Conservation (phyloP, 2,113 vertebrate genomes). For the Gadus chalcogrammus region DNA sequence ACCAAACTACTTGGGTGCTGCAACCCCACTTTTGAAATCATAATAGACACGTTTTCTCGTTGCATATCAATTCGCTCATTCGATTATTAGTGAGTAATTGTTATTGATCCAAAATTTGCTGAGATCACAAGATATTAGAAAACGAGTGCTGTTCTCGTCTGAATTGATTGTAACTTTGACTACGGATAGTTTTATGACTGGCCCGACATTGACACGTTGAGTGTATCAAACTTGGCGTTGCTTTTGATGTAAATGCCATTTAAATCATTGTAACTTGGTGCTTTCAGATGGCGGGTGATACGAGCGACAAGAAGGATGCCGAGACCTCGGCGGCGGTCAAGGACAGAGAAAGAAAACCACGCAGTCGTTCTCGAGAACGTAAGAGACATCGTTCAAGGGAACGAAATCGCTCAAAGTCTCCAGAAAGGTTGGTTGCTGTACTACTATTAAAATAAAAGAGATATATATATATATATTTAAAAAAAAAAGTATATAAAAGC, state of each 20-base stretch:
- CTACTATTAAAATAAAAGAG: not conserved
- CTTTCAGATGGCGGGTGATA: constrained; percentile 88
- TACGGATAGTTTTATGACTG: no score
- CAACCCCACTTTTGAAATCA: not conserved
- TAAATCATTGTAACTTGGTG: not conserved
- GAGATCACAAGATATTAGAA: no score
- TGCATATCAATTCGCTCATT: no score
- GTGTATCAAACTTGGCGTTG: not conserved
- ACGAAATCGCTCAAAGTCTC: constrained; percentile 85
- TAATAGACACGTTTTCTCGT: no score
- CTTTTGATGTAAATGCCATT: not conserved
- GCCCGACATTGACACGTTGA: not conserved
- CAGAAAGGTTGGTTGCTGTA: constrained; percentile 76
- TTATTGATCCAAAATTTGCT: no score
- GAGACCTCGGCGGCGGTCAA: constrained; percentile 79
- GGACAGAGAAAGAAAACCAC: constrained; percentile 83
- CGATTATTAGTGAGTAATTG: no score
- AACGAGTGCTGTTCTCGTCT: no score
- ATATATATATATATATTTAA: no score
- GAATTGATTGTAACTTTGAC: no score
- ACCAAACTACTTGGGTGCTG: not conserved
- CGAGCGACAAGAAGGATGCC: constrained; percentile 85
- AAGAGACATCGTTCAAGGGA: constrained; percentile 89
- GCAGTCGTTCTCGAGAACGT: constrained; percentile 82
- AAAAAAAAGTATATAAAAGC: no score